Evolutionary conservation across 1,140 invertebrate species (phyloP).

Genomic region (Brachionus calyciflorus): DNA sequence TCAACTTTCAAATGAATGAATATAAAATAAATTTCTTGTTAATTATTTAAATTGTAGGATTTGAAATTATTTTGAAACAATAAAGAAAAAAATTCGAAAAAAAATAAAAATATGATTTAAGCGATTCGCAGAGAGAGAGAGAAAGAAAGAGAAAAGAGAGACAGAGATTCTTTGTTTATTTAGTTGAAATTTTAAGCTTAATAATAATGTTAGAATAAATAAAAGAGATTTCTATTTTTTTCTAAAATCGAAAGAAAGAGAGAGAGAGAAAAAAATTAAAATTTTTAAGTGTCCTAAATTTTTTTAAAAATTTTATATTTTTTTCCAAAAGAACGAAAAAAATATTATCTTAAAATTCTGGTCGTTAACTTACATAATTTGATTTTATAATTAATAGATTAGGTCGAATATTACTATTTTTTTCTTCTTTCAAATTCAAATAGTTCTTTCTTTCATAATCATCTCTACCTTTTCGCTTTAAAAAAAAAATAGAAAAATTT

Average conservation of each 20-base stretch:
- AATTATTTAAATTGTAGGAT: conserved; percentile 15
- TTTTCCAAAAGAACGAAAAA: conserved; percentile 9
- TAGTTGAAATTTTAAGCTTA: conserved; percentile 20
- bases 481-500: no score
- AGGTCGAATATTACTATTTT: neutral
- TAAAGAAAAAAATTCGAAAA: no score
- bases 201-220: conserved; percentile 11
- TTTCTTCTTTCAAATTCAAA: neutral
- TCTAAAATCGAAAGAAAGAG: neutral
- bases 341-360: conserved; percentile 27
- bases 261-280: neutral
- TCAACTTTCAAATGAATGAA: conserved; percentile 33
- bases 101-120: neutral
- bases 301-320: neutral
- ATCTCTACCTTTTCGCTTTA: neutral
- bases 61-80: conserved; percentile 25
- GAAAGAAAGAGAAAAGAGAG: neutral
- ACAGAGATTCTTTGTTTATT: conserved; percentile 19
- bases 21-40: neutral
- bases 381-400: conserved; percentile 44
- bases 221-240: no score
- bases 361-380: conserved; percentile 42
- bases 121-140: neutral
- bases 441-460: neutral
- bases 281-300: conserved; percentile 37